phyloP scores from a whole-genome alignment of 2,888 invertebrate species.

The Mamestra brassicae region DNA sequence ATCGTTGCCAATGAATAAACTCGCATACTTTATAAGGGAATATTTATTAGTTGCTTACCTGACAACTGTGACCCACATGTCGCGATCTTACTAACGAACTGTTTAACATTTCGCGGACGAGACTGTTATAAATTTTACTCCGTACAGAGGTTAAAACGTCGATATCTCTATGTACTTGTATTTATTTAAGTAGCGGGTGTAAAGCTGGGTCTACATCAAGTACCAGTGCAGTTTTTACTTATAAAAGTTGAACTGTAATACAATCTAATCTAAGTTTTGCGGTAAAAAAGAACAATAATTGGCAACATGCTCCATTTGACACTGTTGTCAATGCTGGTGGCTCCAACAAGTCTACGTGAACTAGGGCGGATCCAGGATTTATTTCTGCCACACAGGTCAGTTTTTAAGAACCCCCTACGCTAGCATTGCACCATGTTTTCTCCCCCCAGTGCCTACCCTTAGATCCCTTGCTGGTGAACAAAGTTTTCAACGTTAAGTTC shows the following conservation, averaged over 20 bases:
- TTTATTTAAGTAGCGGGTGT: conserved; percentile 40
- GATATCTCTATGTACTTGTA: conserved; percentile 53
- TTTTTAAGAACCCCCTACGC: too few relatives aligned
- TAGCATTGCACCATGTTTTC: neutral
- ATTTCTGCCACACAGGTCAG: neutral
- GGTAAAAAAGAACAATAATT: neutral
- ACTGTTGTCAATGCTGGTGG: neutral
- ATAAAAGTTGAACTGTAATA: neutral
- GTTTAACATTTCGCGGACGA: conserved; percentile 77
- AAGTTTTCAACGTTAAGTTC: neutral
- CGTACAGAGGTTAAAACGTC: conserved; percentile 72
- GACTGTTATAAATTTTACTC: conserved; percentile 75
- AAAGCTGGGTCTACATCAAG: conserved; percentile 29
- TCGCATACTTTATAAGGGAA: conserved; percentile 59
- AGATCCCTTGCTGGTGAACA: too few relatives aligned
- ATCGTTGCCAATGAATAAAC: conserved; percentile 56
- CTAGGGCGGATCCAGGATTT: neutral
- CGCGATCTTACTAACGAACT: conserved; percentile 75
- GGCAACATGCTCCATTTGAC: neutral
- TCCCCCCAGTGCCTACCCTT: neutral
- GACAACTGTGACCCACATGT: conserved; percentile 65
- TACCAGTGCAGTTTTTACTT: too few relatives aligned
- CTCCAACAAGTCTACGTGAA: neutral
- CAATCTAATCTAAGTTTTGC: neutral
- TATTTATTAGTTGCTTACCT: conserved; percentile 61